phyloP scores from a whole-genome alignment of 2,888 invertebrate species.

The Rhamnusium bicolor region DNA sequence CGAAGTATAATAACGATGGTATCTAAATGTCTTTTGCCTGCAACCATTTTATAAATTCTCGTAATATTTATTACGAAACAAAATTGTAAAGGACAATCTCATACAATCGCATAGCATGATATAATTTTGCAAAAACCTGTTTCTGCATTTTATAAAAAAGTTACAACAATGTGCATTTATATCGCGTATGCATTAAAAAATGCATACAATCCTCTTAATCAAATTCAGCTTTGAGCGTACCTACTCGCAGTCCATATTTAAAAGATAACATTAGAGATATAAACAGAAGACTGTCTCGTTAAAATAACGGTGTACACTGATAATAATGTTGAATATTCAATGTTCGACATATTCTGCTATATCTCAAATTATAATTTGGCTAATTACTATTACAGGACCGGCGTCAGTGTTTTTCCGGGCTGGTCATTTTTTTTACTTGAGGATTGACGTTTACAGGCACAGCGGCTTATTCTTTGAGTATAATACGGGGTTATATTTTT shows the following conservation, averaged over 20 bases:
- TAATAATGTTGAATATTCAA: neutral
- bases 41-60: neutral
- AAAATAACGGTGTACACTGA: neutral
- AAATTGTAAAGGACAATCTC: neutral
- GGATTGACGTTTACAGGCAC: no score
- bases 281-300: neutral
- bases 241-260: neutral
- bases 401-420: no score
- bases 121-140: neutral
- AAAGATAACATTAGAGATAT: neutral
- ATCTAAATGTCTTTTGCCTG: neutral
- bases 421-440: no score
- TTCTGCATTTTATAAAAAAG: neutral
- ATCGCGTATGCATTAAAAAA: neutral
- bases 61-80: neutral
- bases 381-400: no score
- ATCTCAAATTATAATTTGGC: neutral
- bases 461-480: no score
- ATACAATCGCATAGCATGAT: neutral
- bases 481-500: no score
- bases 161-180: neutral
- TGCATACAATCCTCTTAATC: neutral
- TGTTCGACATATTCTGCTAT: neutral
- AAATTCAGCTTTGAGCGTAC: neutral
- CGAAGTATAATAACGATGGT: neutral